Percentiles rank a stretch among this genome's conserved stretches.
Conservation (phyloP, 2,113 vertebrate species). For the Polypterus senegalus region DNA sequence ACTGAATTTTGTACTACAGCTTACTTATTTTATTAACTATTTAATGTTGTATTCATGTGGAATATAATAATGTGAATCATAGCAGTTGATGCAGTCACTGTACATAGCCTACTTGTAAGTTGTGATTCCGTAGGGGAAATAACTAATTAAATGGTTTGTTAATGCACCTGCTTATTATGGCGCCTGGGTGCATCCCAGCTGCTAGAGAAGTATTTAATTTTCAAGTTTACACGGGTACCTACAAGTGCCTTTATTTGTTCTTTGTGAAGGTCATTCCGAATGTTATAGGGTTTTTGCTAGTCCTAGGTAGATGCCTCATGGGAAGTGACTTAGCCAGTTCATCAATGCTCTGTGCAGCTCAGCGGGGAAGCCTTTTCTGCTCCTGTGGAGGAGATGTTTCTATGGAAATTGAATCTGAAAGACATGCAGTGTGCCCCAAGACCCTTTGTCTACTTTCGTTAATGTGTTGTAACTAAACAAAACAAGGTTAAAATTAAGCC, state of each 20-base stretch:
- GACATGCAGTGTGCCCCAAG: slow-evolving; percentile 18
- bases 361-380: slow-evolving; percentile 19
- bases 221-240: slow-evolving; percentile 14
- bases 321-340: slow-evolving; percentile 24
- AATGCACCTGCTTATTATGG: not conserved
- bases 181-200: not conserved
- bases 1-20: too few species aligned
- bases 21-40: too few species aligned
- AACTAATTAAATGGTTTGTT: not conserved
- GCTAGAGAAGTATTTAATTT: slow-evolving; percentile 20
- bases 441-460: slow-evolving; percentile 21
- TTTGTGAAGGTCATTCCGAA: slow-evolving; percentile 18
- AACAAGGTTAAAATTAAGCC: slow-evolving; percentile 8
- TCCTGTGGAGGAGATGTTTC: slow-evolving; percentile 11
- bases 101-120: too few species aligned
- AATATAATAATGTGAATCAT: too few species aligned
- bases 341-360: slow-evolving; percentile 16
- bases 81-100: too few species aligned
- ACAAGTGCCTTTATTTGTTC: slow-evolving; percentile 10
- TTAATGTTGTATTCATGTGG: too few species aligned
- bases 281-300: slow-evolving; percentile 3
- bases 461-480: slow-evolving; percentile 10
- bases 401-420: slow-evolving; percentile 28
- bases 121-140: not conserved
- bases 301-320: slow-evolving; percentile 14